Evolutionary conservation across 2,888 invertebrate genomes (phyloP).

Genomic region (Trissonchulus latispiculum): DNA sequence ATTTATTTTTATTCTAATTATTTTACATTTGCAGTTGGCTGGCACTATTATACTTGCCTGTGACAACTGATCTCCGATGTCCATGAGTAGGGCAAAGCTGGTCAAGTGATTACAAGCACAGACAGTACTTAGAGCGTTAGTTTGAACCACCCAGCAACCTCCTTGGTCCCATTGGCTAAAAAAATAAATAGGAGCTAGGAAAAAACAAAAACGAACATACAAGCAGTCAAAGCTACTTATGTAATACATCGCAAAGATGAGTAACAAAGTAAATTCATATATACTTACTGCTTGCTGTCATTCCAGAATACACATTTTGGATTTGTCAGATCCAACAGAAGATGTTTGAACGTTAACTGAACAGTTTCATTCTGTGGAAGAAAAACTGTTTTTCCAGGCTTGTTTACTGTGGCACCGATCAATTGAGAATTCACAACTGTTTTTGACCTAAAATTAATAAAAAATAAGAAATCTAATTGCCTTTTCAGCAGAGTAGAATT

Average conservation of each 20-base stretch:
- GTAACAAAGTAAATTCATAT: too few species aligned
- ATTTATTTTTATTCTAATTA: too few species aligned
- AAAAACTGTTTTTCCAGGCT: conserved; percentile 30
- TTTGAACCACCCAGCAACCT: conserved; percentile 33
- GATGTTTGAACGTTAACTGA: conserved; percentile 36
- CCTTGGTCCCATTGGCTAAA: conserved; percentile 33
- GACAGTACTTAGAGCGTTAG: conserved; percentile 28
- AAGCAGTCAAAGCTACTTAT: too few species aligned
- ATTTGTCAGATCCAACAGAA: conserved; percentile 33
- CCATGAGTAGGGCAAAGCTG: conserved; percentile 41
- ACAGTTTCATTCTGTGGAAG: conserved; percentile 32
- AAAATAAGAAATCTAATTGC: too few species aligned
- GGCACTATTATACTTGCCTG: too few species aligned
- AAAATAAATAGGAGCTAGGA: conserved; percentile 3
- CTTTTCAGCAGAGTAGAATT: too few species aligned
- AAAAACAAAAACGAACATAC: too few species aligned
- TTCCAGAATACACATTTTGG: conserved; percentile 40
- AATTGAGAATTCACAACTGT: conserved; percentile 28
- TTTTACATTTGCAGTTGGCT: too few species aligned
- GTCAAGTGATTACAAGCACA: conserved; percentile 41
- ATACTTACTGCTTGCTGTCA: conserved; percentile 24
- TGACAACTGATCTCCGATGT: conserved; percentile 26
- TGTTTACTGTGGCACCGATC: conserved; percentile 37
- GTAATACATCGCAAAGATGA: too few species aligned
- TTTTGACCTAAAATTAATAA: too few species aligned